Base-by-base conservation (phyloP, 2,113 vertebrate genomes). In the Poeciliopsis occidentalis region DNA sequence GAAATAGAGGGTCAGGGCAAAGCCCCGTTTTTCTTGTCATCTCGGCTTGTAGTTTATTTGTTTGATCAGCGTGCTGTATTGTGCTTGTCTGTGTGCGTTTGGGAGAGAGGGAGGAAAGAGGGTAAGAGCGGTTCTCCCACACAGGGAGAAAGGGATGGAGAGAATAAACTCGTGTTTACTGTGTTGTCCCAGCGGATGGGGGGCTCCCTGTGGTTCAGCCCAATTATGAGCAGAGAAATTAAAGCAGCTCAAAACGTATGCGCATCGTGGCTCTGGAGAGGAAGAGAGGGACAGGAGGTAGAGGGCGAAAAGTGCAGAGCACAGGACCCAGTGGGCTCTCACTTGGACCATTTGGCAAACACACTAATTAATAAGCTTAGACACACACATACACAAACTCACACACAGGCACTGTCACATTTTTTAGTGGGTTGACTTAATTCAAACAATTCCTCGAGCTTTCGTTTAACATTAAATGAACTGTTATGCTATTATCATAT, bases 201-300 rank as follows among this genome's bases (percentile, higher is more conserved):
- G 19, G 83, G 72, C 75, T 83, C 86, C 84, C 83, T 75, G 79
- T n/a, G 78, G 83, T 90, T 92, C 84, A 84, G 83, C 86, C 90
- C 84, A 93, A 92, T 93, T 92, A 92, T 89, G 88, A 91, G 89
- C 71, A 31, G 70, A 82, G 86, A 89, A 92, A 92, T 90, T 88
- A 90, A 92, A 92, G 91, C 80, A 84, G 79, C 87, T 87, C 91
- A 81, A 87, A 89, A 90, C 86, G 85, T 85, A 90, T 85, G 88
- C 82, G 83, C 75, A 85, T 81, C 73, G 77, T 75, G 41, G 76
- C 86, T 90, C 84, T 66, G 81, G 83, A 89, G 90, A 37, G 84
- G 70, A 64, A 41, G 75, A 76, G 76, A 72, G 73, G 62, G 74
- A 31, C 62, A 72, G 81, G 69, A 83, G 64, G 79, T 71, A 86